Evolutionary conservation across 30 jellyfish, hydroid and myxozoan genomes (phyloP).

Genomic region (Morbakka virulenta): DNA sequence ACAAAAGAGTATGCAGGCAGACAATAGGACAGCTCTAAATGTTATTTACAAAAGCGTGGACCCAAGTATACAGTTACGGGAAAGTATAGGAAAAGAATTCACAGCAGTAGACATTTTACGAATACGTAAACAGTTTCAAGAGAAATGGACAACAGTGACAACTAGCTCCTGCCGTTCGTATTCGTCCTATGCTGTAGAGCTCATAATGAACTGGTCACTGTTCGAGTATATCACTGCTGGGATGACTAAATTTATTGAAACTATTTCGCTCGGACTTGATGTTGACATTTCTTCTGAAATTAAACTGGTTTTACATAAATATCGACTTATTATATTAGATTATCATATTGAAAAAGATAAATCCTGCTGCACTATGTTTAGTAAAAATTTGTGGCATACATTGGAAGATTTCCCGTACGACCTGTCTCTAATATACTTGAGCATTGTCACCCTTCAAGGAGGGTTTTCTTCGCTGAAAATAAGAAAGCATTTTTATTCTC

Average conservation of each 20-base stretch:
- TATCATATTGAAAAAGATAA: background rate
- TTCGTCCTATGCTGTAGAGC: background rate
- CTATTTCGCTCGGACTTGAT: background rate
- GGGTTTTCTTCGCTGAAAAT: slow-evolving; percentile 24
- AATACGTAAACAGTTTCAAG: background rate
- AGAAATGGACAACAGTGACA: background rate
- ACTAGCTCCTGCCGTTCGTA: background rate
- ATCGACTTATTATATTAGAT: background rate
- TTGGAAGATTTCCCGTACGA: slow-evolving; percentile 47
- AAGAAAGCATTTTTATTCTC: slow-evolving; percentile 22
- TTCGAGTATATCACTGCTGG: background rate
- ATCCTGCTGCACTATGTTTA: background rate
- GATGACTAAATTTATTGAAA: background rate
- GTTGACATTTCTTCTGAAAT: background rate
- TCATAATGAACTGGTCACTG: background rate
- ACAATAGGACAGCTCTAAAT: background rate
- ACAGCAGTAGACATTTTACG: background rate
- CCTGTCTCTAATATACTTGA: background rate
- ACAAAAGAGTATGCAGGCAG: background rate
- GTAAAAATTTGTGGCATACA: slow-evolving; percentile 23
- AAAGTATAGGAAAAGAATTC: too few species aligned
- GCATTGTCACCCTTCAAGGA: slow-evolving; percentile 7
- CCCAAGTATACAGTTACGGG: background rate
- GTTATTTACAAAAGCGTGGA: background rate
- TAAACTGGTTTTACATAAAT: background rate